Conservation (phyloP, 2,888 invertebrate genomes). For the Papilio protenor region DNA sequence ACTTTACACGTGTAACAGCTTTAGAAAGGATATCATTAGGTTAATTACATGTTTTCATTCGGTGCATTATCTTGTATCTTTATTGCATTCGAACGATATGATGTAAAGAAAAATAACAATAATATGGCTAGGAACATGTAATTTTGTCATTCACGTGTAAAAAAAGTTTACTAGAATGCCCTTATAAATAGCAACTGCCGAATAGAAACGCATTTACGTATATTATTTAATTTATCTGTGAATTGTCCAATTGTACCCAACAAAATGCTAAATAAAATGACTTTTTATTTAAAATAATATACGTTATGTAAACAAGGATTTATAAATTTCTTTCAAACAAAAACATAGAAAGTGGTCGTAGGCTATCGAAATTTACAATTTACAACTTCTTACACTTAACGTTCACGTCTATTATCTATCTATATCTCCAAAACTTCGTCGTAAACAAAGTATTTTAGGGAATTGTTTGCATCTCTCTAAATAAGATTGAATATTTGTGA, state of each 20-base stretch:
- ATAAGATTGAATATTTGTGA: background rate
- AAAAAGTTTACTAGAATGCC: background rate
- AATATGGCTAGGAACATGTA: constrained; percentile 4
- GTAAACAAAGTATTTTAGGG: too few species aligned
- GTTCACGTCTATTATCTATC: too few species aligned
- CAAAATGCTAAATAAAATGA: background rate
- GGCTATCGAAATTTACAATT: background rate
- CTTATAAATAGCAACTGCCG: background rate
- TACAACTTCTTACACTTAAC: background rate
- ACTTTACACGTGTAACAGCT: constrained; percentile 38
- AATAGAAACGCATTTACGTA: background rate
- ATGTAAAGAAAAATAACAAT: constrained; percentile 30
- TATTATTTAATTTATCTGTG: background rate
- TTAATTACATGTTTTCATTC: constrained; percentile 39
- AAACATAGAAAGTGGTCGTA: constrained; percentile 6
- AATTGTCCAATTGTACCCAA: background rate
- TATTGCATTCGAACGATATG: constrained; percentile 31
- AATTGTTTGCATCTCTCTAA: background rate
- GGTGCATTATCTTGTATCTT: constrained; percentile 31
- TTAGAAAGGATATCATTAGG: constrained; percentile 38
- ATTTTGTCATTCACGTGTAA: background rate
- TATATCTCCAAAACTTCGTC: too few species aligned
- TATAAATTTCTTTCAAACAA: constrained; percentile 16
- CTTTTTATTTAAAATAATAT: background rate
- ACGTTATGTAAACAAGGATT: constrained; percentile 4